Evolutionary conservation across 2,888 invertebrate species (phyloP), one percentile per base, ranked within the genome.

Genomic region (Drosophila anomalipes): DNA sequence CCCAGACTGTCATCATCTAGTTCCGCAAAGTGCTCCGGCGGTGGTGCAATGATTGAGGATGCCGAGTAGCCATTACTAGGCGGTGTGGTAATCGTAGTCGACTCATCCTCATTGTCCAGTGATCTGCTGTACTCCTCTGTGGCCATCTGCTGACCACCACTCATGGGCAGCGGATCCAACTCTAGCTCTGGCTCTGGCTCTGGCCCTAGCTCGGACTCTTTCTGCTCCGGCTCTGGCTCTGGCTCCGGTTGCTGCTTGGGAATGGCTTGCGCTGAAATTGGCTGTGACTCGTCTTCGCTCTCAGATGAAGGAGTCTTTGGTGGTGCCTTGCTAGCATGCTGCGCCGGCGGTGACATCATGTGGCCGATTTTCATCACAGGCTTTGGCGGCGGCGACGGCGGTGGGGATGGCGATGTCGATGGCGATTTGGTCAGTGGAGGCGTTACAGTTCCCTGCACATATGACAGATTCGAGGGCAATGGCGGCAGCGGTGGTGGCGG

Each of bases 41-140:
- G 91, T 32, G 92, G 93, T 4, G 91, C 90, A 62, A 92, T 83
- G 16, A 91, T 89, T 16, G 92, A 91, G n/a, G 93, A 93, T 14
- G 86, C 91, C 7, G 93, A 93, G 56, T 91, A 93, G 2, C 93
- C 93, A 70, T 93, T 93, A 69, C 93, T 93, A 0, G 93, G 92
- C n/a, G 93, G 93, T 4, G 93, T 93, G 7, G 92, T 93, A 28
- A 93, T 93, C 39, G 92, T 93, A 4, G 93, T 93, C 3, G 93
- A 93, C 74, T 93, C 93, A 70, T 93, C 93, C 57, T 93, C 92
- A 58, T 91, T 91, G 57, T 87, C 87, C 5, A 89, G 60, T 1
- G 92, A 92, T 60, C 90, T 82, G 33, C 89, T 92, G 51, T 86
- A 88, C 22, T 91, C 92, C 37, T 90, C 90, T 16, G 77, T 74